Conservation (phyloP, 2,113 vertebrate genomes). For the Ivindomyrus marchei region DNA sequence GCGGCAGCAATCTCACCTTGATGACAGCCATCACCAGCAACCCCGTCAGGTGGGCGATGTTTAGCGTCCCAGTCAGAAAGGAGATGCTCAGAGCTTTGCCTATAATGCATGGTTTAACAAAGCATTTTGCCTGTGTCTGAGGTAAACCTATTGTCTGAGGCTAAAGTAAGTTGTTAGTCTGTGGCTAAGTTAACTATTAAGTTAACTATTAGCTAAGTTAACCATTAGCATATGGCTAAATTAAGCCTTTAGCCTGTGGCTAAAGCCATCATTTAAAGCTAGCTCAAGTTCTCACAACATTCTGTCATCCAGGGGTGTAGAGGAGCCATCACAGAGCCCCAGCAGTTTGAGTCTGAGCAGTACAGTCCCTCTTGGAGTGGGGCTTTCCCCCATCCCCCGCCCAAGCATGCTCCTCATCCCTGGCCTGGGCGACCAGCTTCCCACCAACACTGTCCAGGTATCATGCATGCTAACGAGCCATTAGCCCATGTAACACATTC, state of each 20-base stretch:
- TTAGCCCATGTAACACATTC: neutral
- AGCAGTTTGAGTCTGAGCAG: conserved; percentile 59
- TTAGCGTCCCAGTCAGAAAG: neutral
- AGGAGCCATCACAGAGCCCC: conserved; percentile 74
- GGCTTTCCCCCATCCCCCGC: conserved; percentile 70
- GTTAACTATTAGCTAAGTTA: neutral
- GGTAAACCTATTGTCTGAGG: neutral
- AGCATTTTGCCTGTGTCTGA: neutral
- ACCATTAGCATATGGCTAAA: neutral
- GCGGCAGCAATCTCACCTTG: conserved; percentile 81
- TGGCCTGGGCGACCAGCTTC: conserved; percentile 71
- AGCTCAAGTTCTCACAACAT: conserved; percentile 7
- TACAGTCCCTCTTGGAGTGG: conserved; percentile 37
- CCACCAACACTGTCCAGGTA: conserved; percentile 71
- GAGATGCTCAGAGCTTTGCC: neutral
- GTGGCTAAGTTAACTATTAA: too few relatives aligned
- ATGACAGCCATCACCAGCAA: conserved; percentile 77
- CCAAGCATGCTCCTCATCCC: conserved; percentile 72
- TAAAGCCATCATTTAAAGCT: neutral
- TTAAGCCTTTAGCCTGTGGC: neutral
- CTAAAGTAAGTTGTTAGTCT: neutral
- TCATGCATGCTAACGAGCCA: neutral
- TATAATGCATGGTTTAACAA: neutral
- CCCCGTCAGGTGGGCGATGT: conserved; percentile 64
- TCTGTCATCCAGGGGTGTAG: conserved; percentile 60